Evolutionary conservation across 2,797 vertebrate genomes (phyloP), one percentile per base, ranked within the genome.

Genomic region (Microhierax caerulescens): DNA sequence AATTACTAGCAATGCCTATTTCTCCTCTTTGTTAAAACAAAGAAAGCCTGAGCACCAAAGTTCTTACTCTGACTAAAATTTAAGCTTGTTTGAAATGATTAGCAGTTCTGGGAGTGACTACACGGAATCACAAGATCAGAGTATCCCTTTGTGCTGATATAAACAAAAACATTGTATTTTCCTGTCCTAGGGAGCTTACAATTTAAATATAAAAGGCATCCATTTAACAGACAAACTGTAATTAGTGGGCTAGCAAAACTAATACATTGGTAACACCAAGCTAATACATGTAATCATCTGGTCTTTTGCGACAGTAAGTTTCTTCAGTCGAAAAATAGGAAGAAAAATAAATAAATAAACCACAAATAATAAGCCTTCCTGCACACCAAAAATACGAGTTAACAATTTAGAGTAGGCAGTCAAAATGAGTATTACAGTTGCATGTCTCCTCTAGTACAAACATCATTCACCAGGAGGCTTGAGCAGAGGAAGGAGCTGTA

Each of bases 201-300:
- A 63, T 90, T 95, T 79, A 73, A 94, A 95, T 57, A 43, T 8
- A 91, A 90, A 82, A 93, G 63, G 27, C 83, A 87, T 39, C 39
- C 39, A 79, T 43, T 82, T 48, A 72, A 82, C n/a, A 89, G 67
- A 67, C 43, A 82, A 88, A 68, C 63, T 60, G 54, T 56, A 90
- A 95, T 94, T 93, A 95, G 88, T 10, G 30, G 36, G 57, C 59
- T 54, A 73, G 54, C 20, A 92, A 92, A 90, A 81, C 85, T 45
- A 90, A 90, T 19, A 80, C 28, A 67, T 4, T 43, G 68, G 28
- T 93, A 87, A 76, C 7, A 1, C 39, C 5, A 10, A 93, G 67
- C 41, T 59, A 77, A 7, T 11, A 53, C 4, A 78, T 78, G 56
- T 32, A 63, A 76, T 73, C 77, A 87, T 30, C 56, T 77, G 54